These are phyloP conservation scores for Synanthedon andrenaeformis DNA, from an alignment of 2,888 invertebrate species.

Conservation along the genomic window DNA sequence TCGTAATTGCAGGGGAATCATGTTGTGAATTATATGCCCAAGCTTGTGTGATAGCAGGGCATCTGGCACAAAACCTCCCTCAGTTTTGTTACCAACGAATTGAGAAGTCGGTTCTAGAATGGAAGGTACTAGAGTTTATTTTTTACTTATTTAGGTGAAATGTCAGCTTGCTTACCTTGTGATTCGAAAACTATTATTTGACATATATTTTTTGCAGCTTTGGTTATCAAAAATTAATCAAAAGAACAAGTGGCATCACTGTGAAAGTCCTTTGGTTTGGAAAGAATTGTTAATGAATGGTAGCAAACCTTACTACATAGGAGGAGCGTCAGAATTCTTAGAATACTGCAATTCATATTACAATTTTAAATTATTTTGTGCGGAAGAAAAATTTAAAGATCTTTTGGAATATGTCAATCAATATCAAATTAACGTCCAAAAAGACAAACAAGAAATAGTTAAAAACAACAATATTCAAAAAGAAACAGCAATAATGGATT, in stretches of 20 bases:
- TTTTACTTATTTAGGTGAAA: too few relatives aligned
- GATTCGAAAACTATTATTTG: too few relatives aligned
- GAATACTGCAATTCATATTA: slow-evolving; percentile 74
- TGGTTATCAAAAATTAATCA: slow-evolving; percentile 65
- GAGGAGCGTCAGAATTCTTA: slow-evolving; percentile 71
- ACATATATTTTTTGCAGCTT: slow-evolving; percentile 13
- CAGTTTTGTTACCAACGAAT: slow-evolving; percentile 64
- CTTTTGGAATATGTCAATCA: slow-evolving; percentile 33
- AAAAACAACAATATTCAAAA: slow-evolving; percentile 9
- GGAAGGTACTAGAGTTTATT: slow-evolving; percentile 45
- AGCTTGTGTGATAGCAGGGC: slow-evolving; percentile 64
- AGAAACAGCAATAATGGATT: slow-evolving; percentile 14
- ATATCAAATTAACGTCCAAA: slow-evolving; percentile 27
- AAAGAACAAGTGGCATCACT: slow-evolving; percentile 68
- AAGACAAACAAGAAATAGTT: slow-evolving; percentile 10
- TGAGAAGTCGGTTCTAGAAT: slow-evolving; percentile 54
- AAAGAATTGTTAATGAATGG: slow-evolving; percentile 69
- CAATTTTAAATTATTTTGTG: slow-evolving; percentile 40
- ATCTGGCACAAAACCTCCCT: slow-evolving; percentile 64
- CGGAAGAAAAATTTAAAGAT: slow-evolving; percentile 31
- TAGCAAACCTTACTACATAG: slow-evolving; percentile 69
- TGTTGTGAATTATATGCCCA: slow-evolving; percentile 65
- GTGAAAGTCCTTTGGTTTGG: slow-evolving; percentile 70
- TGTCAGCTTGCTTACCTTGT: too few relatives aligned
- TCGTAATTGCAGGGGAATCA: slow-evolving; percentile 68